Percentiles rank a stretch among this genome's conserved stretches.
These are phyloP conservation scores for Ametastegia equiseti DNA, from an alignment of 2,888 invertebrate genomes.

Conservation along the genomic window DNA sequence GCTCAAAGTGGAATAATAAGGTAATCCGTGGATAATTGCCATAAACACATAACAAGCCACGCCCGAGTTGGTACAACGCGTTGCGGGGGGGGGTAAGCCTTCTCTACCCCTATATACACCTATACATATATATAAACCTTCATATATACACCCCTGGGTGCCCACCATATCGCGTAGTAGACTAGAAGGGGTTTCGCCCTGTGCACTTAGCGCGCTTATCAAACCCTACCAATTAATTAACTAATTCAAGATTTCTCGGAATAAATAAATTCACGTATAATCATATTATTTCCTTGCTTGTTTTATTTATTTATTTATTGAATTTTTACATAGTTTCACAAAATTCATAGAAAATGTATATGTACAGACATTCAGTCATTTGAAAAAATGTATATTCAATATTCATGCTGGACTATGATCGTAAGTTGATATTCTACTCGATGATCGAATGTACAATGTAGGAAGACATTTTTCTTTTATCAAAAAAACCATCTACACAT, in stretches of 20 bases:
- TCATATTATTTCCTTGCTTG: not conserved
- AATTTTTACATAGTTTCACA: not conserved
- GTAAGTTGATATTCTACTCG: no score
- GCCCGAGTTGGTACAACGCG: constrained; percentile 45
- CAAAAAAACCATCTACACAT: not conserved
- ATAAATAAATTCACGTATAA: not conserved
- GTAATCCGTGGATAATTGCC: constrained; percentile 49
- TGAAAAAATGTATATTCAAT: no score
- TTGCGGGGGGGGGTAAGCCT: constrained; percentile 17
- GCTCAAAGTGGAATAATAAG: constrained; percentile 48
- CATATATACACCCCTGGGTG: not conserved
- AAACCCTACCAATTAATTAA: constrained; percentile 34
- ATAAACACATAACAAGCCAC: constrained; percentile 48
- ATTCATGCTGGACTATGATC: no score
- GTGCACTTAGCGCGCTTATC: constrained; percentile 21
- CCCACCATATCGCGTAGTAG: not conserved
- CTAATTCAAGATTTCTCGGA: constrained; percentile 1
- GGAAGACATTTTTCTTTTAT: not conserved
- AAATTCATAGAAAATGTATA: no score
- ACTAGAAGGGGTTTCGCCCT: constrained; percentile 10
- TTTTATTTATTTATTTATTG: not conserved
- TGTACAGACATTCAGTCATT: no score
- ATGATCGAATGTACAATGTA: no score
- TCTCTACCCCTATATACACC: not conserved
- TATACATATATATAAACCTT: not conserved